Evolutionary conservation across 2,888 invertebrate species (phyloP).

Genomic region (Trichacis sp.): DNA sequence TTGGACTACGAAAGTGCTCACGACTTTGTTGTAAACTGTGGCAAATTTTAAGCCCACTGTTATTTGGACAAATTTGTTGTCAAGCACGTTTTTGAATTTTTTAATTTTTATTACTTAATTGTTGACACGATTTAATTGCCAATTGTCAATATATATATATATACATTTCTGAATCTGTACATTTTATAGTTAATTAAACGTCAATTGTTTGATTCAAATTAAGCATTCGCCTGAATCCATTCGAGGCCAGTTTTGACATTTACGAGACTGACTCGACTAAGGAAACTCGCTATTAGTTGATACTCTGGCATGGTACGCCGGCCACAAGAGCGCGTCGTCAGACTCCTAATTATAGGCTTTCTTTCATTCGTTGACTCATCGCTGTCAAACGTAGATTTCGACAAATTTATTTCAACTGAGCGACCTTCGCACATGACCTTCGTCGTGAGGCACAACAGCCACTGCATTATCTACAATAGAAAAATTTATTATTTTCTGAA

Average conservation of each 20-base stretch:
- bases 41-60: constrained; percentile 35
- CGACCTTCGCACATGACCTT: constrained; percentile 79
- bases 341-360: constrained; percentile 43
- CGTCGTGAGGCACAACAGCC: constrained; percentile 80
- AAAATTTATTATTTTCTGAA: no score
- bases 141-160: no score
- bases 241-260: constrained; percentile 75
- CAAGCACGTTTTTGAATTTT: no score
- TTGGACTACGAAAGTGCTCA: constrained; percentile 74
- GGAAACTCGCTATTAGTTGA: constrained; percentile 78
- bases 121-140: no score
- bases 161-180: no score
- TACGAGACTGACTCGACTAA: constrained; percentile 74
- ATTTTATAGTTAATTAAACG: no score
- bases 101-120: no score
- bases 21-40: constrained; percentile 72
- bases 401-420: constrained; percentile 43
- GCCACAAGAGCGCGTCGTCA: constrained; percentile 64
- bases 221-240: constrained; percentile 73
- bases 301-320: constrained; percentile 80
- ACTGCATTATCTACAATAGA: constrained; percentile 76
- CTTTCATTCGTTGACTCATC: neutral
- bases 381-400: constrained; percentile 16
- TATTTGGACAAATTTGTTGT: no score
- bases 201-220: no score